Percentiles rank a stretch among this genome's conserved stretches.
phyloP scores from a whole-genome alignment of 2,888 invertebrate species.

The Achlya flavicornis region DNA sequence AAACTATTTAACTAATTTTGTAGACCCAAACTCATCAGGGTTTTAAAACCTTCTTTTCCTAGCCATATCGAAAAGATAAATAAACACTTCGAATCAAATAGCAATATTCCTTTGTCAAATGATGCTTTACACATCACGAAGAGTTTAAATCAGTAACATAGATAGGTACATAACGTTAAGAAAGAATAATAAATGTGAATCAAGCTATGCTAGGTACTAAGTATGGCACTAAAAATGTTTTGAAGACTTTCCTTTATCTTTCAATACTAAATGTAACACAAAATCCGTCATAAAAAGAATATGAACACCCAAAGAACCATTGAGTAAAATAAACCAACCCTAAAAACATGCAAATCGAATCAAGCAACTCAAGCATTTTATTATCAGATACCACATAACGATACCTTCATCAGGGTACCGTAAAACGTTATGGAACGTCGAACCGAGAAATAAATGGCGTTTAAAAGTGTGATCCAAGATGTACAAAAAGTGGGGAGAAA shows the following conservation, averaged over 20 bases:
- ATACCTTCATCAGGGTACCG: slow-evolving; percentile 73
- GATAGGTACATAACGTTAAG: neutral
- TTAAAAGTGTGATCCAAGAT: slow-evolving; percentile 82
- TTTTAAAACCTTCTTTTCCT: too few relatives aligned
- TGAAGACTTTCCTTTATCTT: slow-evolving; percentile 5
- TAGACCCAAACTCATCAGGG: too few relatives aligned
- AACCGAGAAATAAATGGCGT: slow-evolving; percentile 77
- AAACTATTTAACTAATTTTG: too few relatives aligned
- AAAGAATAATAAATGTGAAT: neutral
- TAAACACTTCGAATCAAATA: too few relatives aligned
- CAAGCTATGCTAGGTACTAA: neutral
- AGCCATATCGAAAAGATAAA: too few relatives aligned
- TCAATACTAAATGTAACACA: slow-evolving; percentile 10
- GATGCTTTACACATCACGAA: too few relatives aligned
- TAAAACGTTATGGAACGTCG: slow-evolving; percentile 70
- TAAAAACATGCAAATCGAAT: slow-evolving; percentile 67
- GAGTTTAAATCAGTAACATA: too few relatives aligned
- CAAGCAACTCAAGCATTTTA: slow-evolving; percentile 72
- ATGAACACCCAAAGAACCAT: slow-evolving; percentile 20
- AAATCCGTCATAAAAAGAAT: slow-evolving; percentile 13
- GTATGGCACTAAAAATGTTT: neutral
- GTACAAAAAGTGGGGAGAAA: slow-evolving; percentile 71
- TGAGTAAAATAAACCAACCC: slow-evolving; percentile 44
- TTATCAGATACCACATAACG: slow-evolving; percentile 75
- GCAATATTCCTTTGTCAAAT: too few relatives aligned